Base-by-base conservation (phyloP, 2,888 invertebrate genomes). In the Eristalinus aeneus region DNA sequence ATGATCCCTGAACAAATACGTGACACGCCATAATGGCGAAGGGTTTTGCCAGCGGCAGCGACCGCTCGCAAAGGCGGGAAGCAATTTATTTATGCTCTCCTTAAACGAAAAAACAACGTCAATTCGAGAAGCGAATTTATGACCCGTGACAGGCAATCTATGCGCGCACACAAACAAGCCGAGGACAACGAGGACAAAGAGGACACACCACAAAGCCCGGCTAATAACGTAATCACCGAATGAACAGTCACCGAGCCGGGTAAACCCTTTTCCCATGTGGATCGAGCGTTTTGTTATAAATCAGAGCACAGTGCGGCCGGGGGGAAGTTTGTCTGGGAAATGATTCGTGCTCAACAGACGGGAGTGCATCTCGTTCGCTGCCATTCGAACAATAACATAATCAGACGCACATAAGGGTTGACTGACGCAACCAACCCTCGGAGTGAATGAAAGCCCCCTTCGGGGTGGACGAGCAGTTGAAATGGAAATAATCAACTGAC, bases 211-310 rank as follows among this genome's bases (percentile, higher is more conserved):
- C 86, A 86, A 86, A 86, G 82, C 82, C 65, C 16, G 67, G 78
- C 86, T 86, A 86, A 86, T 86, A 86, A 86, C 86, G 86, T 86
- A 86, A 86, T 86, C 86, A 82, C 82, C 77, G 71, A 73, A 82
- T 53, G 71, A 71, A 56, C 86, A 73, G 82, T 67, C 73, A 67
- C 39, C 46, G 31, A 60, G 36, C 23, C 16, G 72, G 34, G 34
- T 46, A 73, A 65, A 77, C 61, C 82, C 74, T 74, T 78, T 86
- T 86, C 82, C 86, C 86, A 86, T 77, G 86, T 23, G 86, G 77
- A 86, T 86, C 82, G 77, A 69, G 65, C 53, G 75, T 81, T 81
- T 85, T 58, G 56, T 64, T 12, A 76, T 73, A 71, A 76, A 76
- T 67, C 67, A 80, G 69, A 65, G 54, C 67, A 23, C 16, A 8